Base-by-base conservation (phyloP, 2,888 invertebrate species). In the Bursaphelenchus okinawaensis region DNA sequence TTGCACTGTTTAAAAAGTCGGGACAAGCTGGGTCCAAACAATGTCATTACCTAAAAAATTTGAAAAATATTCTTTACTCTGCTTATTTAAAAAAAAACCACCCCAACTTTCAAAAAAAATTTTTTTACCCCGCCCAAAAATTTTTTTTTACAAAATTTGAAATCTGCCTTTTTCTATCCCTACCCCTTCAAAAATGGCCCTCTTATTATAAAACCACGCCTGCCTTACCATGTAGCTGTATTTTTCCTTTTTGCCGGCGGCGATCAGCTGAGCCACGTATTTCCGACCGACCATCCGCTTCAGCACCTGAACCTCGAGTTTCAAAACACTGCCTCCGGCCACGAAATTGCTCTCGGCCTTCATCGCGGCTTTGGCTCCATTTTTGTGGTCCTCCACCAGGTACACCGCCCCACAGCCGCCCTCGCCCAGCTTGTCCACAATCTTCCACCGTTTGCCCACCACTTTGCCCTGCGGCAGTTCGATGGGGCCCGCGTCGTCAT, bases 161-260 rank as follows among this genome's bases (percentile, higher is more conserved):
- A n/a, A n/a, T n/a, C n/a, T n/a, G n/a, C n/a, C n/a, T n/a, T n/a
- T n/a, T n/a, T n/a, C n/a, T n/a, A n/a, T n/a, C n/a, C n/a, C n/a
- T n/a, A n/a, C n/a, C n/a, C n/a, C n/a, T n/a, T n/a, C n/a, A n/a
- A n/a, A n/a, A n/a, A n/a, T n/a, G n/a, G n/a, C n/a, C n/a, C n/a
- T n/a, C n/a, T n/a, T n/a, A n/a, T n/a, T n/a, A n/a, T n/a, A n/a
- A 27, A 59, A 19, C 40, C 22, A 59, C 1, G 8, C 16, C 23
- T n/a, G n/a, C 6, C 31, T 75, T 8, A 77, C 73, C 63, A 77
- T 73, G 62, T 78, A 78, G 55, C 65, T 70, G 62, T 71, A 78
- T 22, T 61, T 62, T 4, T 63, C 68, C 24, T 71, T 72, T 55
- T 75, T 72, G 0, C 75, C 78, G 8, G 75, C 69, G n/a, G 67